Evolutionary conservation across 2,113 vertebrate species (phyloP), one percentile per base, ranked within the genome.

Genomic region (Cathartes aura): DNA sequence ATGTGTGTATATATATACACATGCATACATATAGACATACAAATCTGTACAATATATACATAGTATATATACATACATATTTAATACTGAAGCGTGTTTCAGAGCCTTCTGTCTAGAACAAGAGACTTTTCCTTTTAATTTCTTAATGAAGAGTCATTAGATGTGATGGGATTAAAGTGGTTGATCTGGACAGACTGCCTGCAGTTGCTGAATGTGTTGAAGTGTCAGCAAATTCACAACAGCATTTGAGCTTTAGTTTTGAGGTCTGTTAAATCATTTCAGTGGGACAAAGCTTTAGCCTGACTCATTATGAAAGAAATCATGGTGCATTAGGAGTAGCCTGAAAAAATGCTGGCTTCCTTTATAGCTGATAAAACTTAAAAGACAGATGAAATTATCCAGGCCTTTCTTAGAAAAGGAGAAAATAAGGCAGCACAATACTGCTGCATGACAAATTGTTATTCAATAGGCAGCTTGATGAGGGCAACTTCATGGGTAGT

Each of bases 171-270:
- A 85, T 89, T 93, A 56, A 58, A 81, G 8, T 5, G 9, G 18
- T 9, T 22, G 21, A 48, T 76, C 27, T 60, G 42, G 68, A 76
- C 12, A 42, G 12, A 43, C 32, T 70, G 15, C 6, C 72, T 81
- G 53, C 27, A 76, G 36, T 79, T 73, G 62, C 64, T 84, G 48
- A 92, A 82, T 48, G 21, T 60, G 64, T 63, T 89, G 73, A 93
- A 90, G 40, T 63, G 55, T 74, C 96, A 97, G 68, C 48, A 90
- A 68, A 82, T 96, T 94, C 72, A 32, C 72, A 93, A 27, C 17
- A 52, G 32, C 10, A 43, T 82, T 82, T 76, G 64, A 82, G 50
- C 23, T 89, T 70, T 55, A 45, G 18, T 79, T 93, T 67, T 56
- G 67, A 71, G 30, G 53, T 64, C 68, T 81, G 32, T 45, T 67